Percentiles rank a stretch among this genome's conserved stretches.
phyloP scores from a whole-genome alignment of 2,113 vertebrate species.

The Petaurus breviceps region DNA sequence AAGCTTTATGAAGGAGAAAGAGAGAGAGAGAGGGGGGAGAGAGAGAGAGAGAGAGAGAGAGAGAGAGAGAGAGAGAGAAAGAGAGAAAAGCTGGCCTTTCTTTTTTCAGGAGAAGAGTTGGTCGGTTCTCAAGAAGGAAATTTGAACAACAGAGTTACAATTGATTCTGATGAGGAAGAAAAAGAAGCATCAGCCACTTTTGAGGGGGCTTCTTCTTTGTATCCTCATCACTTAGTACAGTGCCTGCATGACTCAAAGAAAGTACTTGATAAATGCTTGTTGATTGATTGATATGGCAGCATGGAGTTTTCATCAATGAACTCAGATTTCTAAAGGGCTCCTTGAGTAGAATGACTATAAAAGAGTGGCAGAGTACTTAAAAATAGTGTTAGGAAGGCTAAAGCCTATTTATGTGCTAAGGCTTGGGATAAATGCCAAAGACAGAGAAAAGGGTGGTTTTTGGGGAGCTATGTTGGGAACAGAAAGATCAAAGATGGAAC shows the following conservation, averaged over 20 bases:
- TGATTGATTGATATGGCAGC: neutral
- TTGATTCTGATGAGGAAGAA: neutral
- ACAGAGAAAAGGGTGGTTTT: neutral
- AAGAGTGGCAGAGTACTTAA: neutral
- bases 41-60: too few relatives aligned
- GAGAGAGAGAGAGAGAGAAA: too few relatives aligned
- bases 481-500: neutral
- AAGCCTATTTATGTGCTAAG: neutral
- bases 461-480: neutral
- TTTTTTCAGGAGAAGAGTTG: neutral
- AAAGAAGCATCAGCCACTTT: neutral
- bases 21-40: too few relatives aligned
- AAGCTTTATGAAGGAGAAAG: neutral
- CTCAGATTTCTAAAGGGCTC: neutral
- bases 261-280: neutral
- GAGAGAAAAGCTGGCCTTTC: neutral
- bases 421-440: neutral
- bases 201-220: too few relatives aligned
- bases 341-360: neutral
- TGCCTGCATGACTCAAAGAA: too few relatives aligned
- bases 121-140: neutral
- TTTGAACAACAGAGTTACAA: neutral
- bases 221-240: too few relatives aligned
- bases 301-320: neutral
- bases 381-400: neutral